Evolutionary conservation across 2,888 invertebrate species (phyloP).

Genomic region (Bellardia bayeri): DNA sequence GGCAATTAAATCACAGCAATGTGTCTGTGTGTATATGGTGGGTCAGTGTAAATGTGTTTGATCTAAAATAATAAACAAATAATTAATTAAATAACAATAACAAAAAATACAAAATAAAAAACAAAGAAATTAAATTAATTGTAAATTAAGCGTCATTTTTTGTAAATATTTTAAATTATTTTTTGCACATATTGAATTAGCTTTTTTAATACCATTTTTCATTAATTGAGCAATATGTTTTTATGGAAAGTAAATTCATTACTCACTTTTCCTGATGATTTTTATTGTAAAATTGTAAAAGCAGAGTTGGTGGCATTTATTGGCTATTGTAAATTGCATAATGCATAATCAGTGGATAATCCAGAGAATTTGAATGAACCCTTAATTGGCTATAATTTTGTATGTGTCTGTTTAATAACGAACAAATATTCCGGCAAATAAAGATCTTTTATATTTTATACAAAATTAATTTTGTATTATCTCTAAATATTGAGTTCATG

Average conservation of each 20-base stretch:
- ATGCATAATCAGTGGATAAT: too few species aligned
- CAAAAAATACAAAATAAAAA: constrained; percentile 1
- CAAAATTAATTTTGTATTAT: too few species aligned
- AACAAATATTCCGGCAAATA: too few species aligned
- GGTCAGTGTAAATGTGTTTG: constrained; percentile 13
- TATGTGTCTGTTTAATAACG: too few species aligned
- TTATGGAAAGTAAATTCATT: constrained; percentile 18
- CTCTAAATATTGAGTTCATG: too few species aligned
- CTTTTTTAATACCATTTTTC: background rate
- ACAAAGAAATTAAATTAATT: constrained; percentile 23
- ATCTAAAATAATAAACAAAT: constrained; percentile 64
- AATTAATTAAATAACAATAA: constrained; percentile 67
- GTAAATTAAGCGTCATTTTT: constrained; percentile 29
- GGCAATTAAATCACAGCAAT: constrained; percentile 52
- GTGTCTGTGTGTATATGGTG: background rate
- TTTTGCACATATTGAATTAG: constrained; percentile 12
- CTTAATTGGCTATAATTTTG: too few species aligned
- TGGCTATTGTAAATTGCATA: too few species aligned
- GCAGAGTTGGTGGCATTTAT: too few species aligned
- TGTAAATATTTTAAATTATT: constrained; percentile 22
- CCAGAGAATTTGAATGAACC: too few species aligned
- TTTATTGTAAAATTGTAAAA: background rate
- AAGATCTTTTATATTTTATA: too few species aligned
- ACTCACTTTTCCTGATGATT: background rate
- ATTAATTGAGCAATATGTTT: constrained; percentile 52